A percentile compares a stretch with the other conserved stretches of the same genome.
Evolutionary conservation across 2,113 vertebrate species (phyloP).

Genomic region (Thalassoma bifasciatum): DNA sequence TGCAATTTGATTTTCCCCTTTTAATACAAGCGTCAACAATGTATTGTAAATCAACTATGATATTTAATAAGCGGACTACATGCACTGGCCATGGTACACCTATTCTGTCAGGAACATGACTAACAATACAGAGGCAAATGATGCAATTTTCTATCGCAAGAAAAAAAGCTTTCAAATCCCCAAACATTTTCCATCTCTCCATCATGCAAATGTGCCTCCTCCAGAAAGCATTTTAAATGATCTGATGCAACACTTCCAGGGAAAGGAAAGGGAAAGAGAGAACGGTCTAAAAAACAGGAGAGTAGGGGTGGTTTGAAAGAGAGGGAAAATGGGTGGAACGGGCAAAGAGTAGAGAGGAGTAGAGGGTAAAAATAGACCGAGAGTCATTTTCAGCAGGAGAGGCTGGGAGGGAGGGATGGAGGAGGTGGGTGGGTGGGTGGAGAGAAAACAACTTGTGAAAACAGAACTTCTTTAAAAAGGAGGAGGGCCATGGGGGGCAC

Average conservation of each 20-base stretch:
- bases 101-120: conserved; percentile 14
- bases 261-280: conserved; percentile 1
- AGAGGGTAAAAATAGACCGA: conserved; percentile 83
- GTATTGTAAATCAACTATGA: neutral
- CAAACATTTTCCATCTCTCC: conserved; percentile 43
- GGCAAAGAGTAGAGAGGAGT: conserved; percentile 74
- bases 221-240: conserved; percentile 39
- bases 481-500: conserved; percentile 60
- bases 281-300: conserved; percentile 52
- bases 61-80: conserved; percentile 30
- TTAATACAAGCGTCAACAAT: neutral
- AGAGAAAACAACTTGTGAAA: conserved; percentile 79
- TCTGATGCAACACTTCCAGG: conserved; percentile 51
- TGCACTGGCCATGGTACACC: conserved; percentile 1
- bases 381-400: conserved; percentile 82
- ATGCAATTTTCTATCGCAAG: conserved; percentile 64
- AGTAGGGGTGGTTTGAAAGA: conserved; percentile 62
- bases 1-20: neutral
- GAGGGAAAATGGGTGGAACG: conserved; percentile 78
- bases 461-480: conserved; percentile 74
- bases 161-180: conserved; percentile 34
- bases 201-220: conserved; percentile 44
- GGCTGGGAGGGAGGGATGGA: conserved; percentile 50
- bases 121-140: conserved; percentile 24
- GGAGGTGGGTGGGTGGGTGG: conserved; percentile 34